Base-by-base conservation (phyloP, 35 echinoderm and acorn worm species). In the Strongylocentrotus purpuratus region DNA sequence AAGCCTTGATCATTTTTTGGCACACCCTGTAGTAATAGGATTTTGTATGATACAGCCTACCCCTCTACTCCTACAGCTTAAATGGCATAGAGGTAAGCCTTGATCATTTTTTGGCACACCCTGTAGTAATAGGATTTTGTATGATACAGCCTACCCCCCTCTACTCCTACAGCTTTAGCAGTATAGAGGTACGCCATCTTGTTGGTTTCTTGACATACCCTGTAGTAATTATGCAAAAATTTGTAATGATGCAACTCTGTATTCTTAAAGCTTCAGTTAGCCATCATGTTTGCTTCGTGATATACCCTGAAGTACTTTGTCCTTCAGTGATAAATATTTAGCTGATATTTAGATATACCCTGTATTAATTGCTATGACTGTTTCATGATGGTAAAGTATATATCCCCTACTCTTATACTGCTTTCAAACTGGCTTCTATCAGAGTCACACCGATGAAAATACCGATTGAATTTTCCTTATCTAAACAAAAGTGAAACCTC, bases 381-480 rank as follows among this genome's bases (percentile, higher is more conserved):
- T 48, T 92, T 99, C n/a, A 96, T 97, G 87, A 97, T 99, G 98
- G 94, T 99, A 9, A 97, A 97, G 86, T 97, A 96, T 97, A 96
- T 6, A 97, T 99, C 25, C 95, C 97, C 17, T 99, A 97, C 88
- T 92, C 96, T 28, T 99, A 97, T 58, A 94, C 47, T 48, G 47
- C 4, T 4, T 50, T 7, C 48, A 50, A 55, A 15, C 11, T 55
- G 8, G 48, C 35, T 41, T 41, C 35, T 41, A 41, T 41, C 35
- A 50, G 13, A n/a, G n/a, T n/a, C n/a, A n/a, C n/a, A n/a, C n/a
- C n/a, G n/a, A n/a, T n/a, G n/a, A n/a, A n/a, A n/a, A n/a, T n/a
- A n/a, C n/a, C n/a, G n/a, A n/a, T n/a, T n/a, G n/a, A n/a, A n/a
- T n/a, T n/a, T n/a, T n/a, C n/a, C n/a, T n/a, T n/a, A n/a, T n/a